Evolutionary conservation across 2,888 invertebrate species (phyloP).

Genomic region (Eulithis testata): DNA sequence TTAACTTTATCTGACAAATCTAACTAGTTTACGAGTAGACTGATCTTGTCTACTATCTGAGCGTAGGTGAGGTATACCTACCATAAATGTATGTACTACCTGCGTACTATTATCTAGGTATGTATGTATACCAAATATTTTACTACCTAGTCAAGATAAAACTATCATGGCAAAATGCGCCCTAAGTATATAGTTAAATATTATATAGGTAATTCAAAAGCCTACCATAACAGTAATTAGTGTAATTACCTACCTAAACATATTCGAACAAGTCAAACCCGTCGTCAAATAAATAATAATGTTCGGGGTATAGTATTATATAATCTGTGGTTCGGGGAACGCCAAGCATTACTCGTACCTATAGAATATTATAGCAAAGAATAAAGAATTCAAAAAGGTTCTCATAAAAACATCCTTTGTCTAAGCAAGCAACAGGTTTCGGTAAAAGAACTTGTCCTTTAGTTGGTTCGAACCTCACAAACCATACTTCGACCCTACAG

Average conservation of each 20-base stretch:
- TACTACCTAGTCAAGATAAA: too few species aligned
- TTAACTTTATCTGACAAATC: background rate
- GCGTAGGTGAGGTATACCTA: too few species aligned
- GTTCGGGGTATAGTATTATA: too few species aligned
- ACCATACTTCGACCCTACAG: background rate
- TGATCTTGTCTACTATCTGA: too few species aligned
- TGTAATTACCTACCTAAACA: background rate
- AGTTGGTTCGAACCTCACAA: background rate
- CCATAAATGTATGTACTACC: too few species aligned
- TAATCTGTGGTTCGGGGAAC: background rate
- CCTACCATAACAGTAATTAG: too few species aligned
- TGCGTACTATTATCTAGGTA: too few species aligned
- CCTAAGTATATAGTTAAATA: background rate
- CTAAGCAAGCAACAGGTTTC: background rate
- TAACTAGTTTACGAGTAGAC: too few species aligned
- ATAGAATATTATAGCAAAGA: conserved; percentile 4
- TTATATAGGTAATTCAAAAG: too few species aligned
- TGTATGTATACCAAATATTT: too few species aligned
- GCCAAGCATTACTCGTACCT: background rate
- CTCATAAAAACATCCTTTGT: conserved; percentile 11
- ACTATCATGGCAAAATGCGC: too few species aligned
- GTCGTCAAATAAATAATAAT: background rate
- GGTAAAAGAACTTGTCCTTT: conserved; percentile 8
- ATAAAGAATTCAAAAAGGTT: conserved; percentile 11
- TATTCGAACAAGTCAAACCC: background rate